Base-by-base conservation (phyloP, 2,888 invertebrate species). In the Diplazon laetatorius region DNA sequence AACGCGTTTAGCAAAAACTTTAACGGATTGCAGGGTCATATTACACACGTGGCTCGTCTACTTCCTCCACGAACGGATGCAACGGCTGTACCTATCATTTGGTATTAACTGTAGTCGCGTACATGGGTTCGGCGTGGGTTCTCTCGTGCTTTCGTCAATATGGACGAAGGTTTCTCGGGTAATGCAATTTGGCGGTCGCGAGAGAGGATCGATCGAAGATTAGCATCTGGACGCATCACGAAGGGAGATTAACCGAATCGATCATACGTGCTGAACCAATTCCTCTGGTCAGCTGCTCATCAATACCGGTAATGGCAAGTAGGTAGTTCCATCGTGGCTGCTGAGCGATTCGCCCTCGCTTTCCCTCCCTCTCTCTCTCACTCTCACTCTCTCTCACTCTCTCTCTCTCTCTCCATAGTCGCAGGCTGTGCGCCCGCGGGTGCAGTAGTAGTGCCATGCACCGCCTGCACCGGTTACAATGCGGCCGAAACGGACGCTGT, bases 271-370 rank as follows among this genome's bases (percentile, higher is more conserved):
- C 87, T 87, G 87, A 85, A 87, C 85, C 89, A 87, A 89, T 89
- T 89, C 82, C 86, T 87, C 85, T 85, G 88, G 88, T 89, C 87
- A 88, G 87, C 86, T 88, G 89, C 87, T 89, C 89, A 87, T 89
- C 89, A 89, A 89, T 89, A 88, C 84, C 80, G 78, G 82, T 86
- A 88, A 85, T 86, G 84, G 86, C 84, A 14, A 20, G 25, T 52
- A 48, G 63, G 46, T 42, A 76, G 70, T 37, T 20, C 18, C 35
- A 42, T 0, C 55, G 10, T 25, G 44, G 66, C 14, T 55, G 55
- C 55, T 44, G 66, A 42, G 55, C 18, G 30, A 18, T 18, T 6
- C n/a, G 2, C 12, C 42, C 42, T 3, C 10, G n/a, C 44, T 6
- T 14, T 5, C 44, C 2, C 2, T 14, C 44, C n/a, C 44, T 44